Base-by-base conservation (phyloP, 2,888 invertebrate species). In the Hirtodrosophila histrioides region DNA sequence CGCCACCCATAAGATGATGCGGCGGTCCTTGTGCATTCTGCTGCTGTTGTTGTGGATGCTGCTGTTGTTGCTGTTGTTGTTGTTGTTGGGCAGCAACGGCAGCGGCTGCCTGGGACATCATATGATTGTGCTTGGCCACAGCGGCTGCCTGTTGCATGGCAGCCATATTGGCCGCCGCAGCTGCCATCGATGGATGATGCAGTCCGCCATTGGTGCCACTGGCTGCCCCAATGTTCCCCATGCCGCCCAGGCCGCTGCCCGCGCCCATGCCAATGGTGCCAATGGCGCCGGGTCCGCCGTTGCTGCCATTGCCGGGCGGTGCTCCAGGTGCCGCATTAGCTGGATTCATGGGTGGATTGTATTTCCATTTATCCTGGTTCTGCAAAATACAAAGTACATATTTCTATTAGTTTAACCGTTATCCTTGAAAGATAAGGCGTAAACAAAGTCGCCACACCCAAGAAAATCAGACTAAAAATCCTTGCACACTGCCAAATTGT, bases 321-420 rank as follows among this genome's bases (percentile, higher is more conserved):
- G 82, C 89, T 44, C 93, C 93, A 90, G 94, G 93, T 79, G 91
- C 88, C 9, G 89, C 87, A 70, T 89, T 91, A 24, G 74, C 78
- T 11, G 94, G 91, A 85, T 91, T 91, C 90, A 90, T 90, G 33
- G 91, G 90, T 88, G 94, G 92, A 90, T 95, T 93, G 92, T 95
- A 96, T 91, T 96, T 96, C 96, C 96, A 96, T 93, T 96, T 96
- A 92, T 96, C 96, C 92, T 95, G 95, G 92, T 94, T 95, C 96
- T 96, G 93, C 62, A 94, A 94, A 4, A 12, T 24, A 9, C n/a
- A 27, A 27, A 27, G 6, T 27, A 17, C 17, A 17, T 17, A 17
- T 17, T 1, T 17, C 1, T 17, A 17, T 17, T 17, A 17, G 17
- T 17, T 17, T 17, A 17, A 17, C 27, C 1, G 7, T 11, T 36